Evolutionary conservation across 2,113 vertebrate genomes (phyloP).

Genomic region (Amblyornis subalaris): DNA sequence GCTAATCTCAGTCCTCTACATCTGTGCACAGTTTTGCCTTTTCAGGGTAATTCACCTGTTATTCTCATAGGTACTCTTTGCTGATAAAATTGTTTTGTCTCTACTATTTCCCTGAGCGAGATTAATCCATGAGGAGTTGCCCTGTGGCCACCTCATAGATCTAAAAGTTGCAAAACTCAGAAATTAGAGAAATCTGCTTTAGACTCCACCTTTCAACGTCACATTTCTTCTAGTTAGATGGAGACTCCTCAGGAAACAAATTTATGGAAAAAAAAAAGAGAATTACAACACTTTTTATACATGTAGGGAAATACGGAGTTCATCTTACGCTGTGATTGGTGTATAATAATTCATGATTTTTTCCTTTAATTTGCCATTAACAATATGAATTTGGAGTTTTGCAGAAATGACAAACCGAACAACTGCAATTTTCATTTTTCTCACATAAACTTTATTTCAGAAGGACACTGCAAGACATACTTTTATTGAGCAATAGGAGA

Average conservation of each 20-base stretch:
- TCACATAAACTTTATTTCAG: neutral
- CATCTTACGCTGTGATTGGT: neutral
- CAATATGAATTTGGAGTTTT: neutral
- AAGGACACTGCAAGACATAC: neutral
- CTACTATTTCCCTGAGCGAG: neutral
- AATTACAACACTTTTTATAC: neutral
- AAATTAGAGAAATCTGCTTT: neutral
- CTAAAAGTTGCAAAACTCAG: neutral
- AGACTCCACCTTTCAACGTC: neutral
- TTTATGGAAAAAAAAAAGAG: neutral
- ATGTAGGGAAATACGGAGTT: neutral
- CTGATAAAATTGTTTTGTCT: neutral
- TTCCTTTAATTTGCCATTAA: neutral
- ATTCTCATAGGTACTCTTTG: neutral
- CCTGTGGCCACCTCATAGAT: neutral
- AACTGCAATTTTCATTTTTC: neutral
- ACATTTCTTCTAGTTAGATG: neutral
- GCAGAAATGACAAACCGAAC: neutral
- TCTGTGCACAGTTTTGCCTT: neutral
- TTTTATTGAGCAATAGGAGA: neutral
- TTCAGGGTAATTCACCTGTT: neutral
- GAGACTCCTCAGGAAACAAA: neutral
- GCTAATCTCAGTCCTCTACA: neutral
- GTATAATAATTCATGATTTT: neutral
- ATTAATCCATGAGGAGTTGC: neutral